Evolutionary conservation across 2,113 vertebrate species (phyloP).

Genomic region (Tragelaphus imberbis): DNA sequence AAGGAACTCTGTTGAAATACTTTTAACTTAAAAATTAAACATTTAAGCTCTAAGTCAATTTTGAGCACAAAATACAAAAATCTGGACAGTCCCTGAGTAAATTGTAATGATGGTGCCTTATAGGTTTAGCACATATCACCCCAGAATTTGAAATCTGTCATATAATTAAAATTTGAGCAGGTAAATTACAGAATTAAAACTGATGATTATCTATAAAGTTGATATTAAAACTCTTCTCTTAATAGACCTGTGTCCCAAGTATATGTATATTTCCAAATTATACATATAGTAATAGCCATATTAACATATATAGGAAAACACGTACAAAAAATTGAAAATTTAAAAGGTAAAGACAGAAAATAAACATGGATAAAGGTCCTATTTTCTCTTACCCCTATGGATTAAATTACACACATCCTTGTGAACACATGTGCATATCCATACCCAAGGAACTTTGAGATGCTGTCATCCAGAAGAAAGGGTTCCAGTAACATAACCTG

Average conservation of each 20-base stretch:
- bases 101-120: neutral
- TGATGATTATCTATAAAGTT: neutral
- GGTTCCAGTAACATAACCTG: neutral
- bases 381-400: neutral
- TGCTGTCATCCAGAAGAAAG: neutral
- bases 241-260: neutral
- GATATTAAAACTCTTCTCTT: neutral
- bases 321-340: neutral
- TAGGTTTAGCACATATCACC: neutral
- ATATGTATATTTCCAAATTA: neutral
- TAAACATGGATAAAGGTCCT: neutral
- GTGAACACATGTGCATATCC: neutral
- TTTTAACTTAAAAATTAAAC: conserved; percentile 32
- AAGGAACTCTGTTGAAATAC: neutral
- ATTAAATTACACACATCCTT: neutral
- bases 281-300: neutral
- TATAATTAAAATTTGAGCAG: neutral
- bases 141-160: neutral
- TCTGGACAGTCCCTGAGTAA: neutral
- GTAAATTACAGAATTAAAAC: neutral
- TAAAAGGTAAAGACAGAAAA: neutral
- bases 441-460: neutral
- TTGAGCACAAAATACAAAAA: conserved; percentile 1
- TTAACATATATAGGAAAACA: neutral
- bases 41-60: neutral